A percentile compares a stretch with the other conserved stretches of the same genome.
These are phyloP conservation scores for Tragelaphus strepsiceros DNA, from an alignment of 2,113 vertebrate species.

Conservation along the genomic window DNA sequence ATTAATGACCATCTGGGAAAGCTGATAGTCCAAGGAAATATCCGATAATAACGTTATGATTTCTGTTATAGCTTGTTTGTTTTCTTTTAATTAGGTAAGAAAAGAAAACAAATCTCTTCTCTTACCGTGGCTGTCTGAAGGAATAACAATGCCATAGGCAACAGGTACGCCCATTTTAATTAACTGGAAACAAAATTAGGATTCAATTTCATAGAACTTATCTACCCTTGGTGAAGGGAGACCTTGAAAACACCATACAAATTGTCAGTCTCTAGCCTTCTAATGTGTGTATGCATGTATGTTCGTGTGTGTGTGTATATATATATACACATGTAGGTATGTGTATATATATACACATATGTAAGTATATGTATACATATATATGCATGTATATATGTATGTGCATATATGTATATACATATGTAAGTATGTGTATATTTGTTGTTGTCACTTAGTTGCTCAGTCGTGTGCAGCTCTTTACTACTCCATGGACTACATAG, in stretches of 20 bases:
- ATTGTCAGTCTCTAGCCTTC: not conserved
- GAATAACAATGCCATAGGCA: conserved; percentile 38
- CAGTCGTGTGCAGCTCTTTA: not conserved
- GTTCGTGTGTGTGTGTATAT: accelerated
- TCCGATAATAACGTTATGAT: conserved; percentile 63
- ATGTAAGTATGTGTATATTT: not conserved
- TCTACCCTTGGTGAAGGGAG: not conserved
- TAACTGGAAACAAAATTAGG: conserved; percentile 32
- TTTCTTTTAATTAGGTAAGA: conserved; percentile 77
- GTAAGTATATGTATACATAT: not conserved
- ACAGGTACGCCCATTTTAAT: conserved; percentile 37
- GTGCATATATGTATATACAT: accelerated
- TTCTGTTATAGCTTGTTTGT: conserved; percentile 75
- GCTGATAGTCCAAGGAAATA: conserved; percentile 72
- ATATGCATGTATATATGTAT: accelerated
- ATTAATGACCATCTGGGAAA: conserved; percentile 77
- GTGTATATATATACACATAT: not conserved
- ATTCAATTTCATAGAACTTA: conserved; percentile 31
- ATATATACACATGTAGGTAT: not conserved
- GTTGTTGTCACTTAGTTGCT: not conserved
- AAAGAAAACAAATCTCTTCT: conserved; percentile 58
- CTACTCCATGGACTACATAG: not conserved
- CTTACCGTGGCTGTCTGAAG: conserved; percentile 17
- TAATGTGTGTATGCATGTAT: not conserved
- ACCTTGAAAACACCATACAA: not conserved